Percentiles rank a stretch among this genome's conserved stretches.
phyloP scores from a whole-genome alignment of 2,797 vertebrate genomes.

The Anguilla pacifica region DNA sequence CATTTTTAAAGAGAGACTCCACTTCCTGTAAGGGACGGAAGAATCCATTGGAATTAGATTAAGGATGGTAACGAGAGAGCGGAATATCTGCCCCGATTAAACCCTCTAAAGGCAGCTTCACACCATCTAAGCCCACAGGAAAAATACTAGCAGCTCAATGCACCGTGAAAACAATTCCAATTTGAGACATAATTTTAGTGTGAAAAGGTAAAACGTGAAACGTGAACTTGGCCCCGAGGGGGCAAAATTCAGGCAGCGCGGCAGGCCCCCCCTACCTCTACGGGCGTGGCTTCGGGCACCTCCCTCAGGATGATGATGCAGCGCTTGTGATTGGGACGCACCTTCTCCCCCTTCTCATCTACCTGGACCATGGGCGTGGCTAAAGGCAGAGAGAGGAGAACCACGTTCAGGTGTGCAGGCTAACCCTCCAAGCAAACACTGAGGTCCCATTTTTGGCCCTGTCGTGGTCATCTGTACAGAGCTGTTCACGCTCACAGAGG shows the following conservation, averaged over 20 bases:
- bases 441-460: slow-evolving; percentile 20
- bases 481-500: neutral
- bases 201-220: neutral
- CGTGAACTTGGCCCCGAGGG: neutral
- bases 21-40: slow-evolving; percentile 79
- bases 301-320: slow-evolving; percentile 98
- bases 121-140: neutral
- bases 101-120: neutral
- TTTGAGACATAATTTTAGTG: neutral
- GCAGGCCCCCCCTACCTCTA: slow-evolving; percentile 78
- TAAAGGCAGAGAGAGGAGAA: slow-evolving; percentile 54
- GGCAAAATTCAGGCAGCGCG: neutral
- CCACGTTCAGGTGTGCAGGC: neutral
- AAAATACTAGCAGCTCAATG: neutral
- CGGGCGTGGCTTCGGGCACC: slow-evolving; percentile 93
- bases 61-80: neutral
- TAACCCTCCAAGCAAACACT: neutral
- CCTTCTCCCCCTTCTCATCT: slow-evolving; percentile 96
- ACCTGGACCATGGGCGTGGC: slow-evolving; percentile 98
- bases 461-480: neutral
- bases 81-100: neutral
- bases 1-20: slow-evolving; percentile 91
- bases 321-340: slow-evolving; percentile 95
- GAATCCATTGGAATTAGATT: neutral
- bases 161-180: neutral